These are phyloP conservation scores for Ceratina australensis DNA, from an alignment of 1,140 invertebrate genomes.

Conservation along the genomic window DNA sequence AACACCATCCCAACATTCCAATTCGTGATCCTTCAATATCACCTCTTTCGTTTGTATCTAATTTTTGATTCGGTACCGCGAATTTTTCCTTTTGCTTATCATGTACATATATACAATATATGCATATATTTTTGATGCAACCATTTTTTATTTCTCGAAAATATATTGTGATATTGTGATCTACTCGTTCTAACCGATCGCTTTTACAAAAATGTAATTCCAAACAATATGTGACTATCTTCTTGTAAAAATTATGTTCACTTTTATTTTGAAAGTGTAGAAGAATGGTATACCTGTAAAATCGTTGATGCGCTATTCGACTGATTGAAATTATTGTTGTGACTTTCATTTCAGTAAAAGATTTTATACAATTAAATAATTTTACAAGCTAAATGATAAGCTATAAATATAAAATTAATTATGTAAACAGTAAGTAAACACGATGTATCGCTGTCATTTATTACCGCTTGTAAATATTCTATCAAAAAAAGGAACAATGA, in stretches of 20 bases:
- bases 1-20: slow-evolving; percentile 87
- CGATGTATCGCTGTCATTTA: background rate
- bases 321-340: background rate
- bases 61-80: slow-evolving; percentile 31
- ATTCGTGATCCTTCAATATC: slow-evolving; percentile 78
- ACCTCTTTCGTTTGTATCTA: slow-evolving; percentile 54
- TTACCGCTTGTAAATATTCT: slow-evolving; percentile 40
- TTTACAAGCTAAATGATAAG: slow-evolving; percentile 2
- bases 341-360: background rate
- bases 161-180: background rate
- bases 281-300: slow-evolving; percentile 5
- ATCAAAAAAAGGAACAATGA: slow-evolving; percentile 10
- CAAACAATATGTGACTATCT: background rate
- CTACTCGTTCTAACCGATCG: background rate
- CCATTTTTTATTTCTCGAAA: background rate
- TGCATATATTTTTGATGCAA: background rate
- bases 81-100: slow-evolving; percentile 7
- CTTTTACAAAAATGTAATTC: background rate
- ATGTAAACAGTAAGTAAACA: slow-evolving; percentile 1
- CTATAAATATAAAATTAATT: background rate
- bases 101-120: background rate
- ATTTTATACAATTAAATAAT: background rate
- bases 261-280: background rate
- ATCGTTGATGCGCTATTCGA: no score
- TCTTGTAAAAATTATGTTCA: background rate